Evolutionary conservation across 30 jellyfish, hydroid and myxozoan genomes (phyloP), one percentile per base, ranked within the genome.

Genomic region (Cassiopea andromeda): DNA sequence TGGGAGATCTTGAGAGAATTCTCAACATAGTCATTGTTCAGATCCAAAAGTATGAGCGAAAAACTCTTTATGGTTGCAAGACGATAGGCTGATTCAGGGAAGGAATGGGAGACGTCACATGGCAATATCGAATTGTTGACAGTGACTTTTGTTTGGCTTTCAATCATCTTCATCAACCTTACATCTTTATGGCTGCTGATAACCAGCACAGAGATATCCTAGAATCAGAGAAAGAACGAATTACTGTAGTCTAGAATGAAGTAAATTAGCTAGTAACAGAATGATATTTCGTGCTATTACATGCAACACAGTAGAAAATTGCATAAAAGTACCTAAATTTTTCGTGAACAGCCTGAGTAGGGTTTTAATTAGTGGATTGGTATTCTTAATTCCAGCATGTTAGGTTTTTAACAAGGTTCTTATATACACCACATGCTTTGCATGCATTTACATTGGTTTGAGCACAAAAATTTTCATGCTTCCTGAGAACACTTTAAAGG

Each of bases 41-140:
- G 86, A 68, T 92, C 98, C 18, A 91, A 48, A 68, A 92, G 57
- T 75, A 92, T 92, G 73, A 92, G 83, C 58, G 54, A 60, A 81
- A 77, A 92, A 8, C 78, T 27, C 2, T 58, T 68, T 5, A 77
- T 13, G 44, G 87, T 44, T 7, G 96, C 76, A 15, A 78, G 81
- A 18, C 89, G 91, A 9, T 54, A 87, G 6, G 98, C 93, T 44
- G 87, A 68, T 43, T 92, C 98, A 1, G 98, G 98, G 57, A 78
- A 81, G 85, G 93, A 92, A 66, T 92, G 93, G 12, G 54, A 67
- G 17, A 87, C 90, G 9, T 86, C 90, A 38, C 79, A 17, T 14
- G 5, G 79, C 79, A 70, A 2, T 27, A 27, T 64, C 58, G 78
- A 27, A 46, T 87, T 74, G 49, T 58, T 82, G 78, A 6, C n/a